phyloP scores from a whole-genome alignment of 2,888 invertebrate species.

The Nysson spinosus region DNA sequence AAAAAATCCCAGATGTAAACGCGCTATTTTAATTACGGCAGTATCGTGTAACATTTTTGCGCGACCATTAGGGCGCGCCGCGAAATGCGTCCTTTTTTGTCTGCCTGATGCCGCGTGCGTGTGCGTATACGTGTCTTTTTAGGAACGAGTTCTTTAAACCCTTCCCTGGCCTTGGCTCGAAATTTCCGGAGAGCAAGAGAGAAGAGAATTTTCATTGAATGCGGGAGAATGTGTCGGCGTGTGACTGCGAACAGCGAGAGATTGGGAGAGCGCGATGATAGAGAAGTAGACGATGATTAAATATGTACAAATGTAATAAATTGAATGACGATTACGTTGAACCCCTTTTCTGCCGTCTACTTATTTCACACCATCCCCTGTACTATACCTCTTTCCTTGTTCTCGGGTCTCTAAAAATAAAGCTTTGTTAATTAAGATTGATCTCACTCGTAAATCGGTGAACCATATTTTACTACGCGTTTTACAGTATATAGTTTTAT shows the following conservation, averaged over 20 bases:
- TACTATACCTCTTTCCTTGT: not conserved
- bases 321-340: slow-evolving; percentile 68
- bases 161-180: slow-evolving; percentile 11
- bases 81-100: slow-evolving; percentile 48
- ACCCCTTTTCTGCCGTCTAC: slow-evolving; percentile 8
- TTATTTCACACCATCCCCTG: not conserved
- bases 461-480: no score
- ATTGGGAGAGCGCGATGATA: slow-evolving; percentile 53
- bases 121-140: slow-evolving; percentile 21
- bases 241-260: slow-evolving; percentile 34
- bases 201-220: no score
- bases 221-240: slow-evolving; percentile 17
- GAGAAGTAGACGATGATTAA: slow-evolving; percentile 64
- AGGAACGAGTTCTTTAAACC: slow-evolving; percentile 12
- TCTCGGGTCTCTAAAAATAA: no score
- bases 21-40: slow-evolving; percentile 55
- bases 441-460: no score
- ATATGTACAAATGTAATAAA: slow-evolving; percentile 73
- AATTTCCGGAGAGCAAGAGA: no score
- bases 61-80: slow-evolving; percentile 24
- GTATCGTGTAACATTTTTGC: slow-evolving; percentile 21
- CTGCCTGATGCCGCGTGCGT: slow-evolving; percentile 40
- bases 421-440: no score
- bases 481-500: slow-evolving; percentile 24
- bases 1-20: slow-evolving; percentile 32